These are phyloP conservation scores for Galaxea fascicularis DNA, from an alignment of 92 coral and sea anemone species.

Conservation along the genomic window DNA sequence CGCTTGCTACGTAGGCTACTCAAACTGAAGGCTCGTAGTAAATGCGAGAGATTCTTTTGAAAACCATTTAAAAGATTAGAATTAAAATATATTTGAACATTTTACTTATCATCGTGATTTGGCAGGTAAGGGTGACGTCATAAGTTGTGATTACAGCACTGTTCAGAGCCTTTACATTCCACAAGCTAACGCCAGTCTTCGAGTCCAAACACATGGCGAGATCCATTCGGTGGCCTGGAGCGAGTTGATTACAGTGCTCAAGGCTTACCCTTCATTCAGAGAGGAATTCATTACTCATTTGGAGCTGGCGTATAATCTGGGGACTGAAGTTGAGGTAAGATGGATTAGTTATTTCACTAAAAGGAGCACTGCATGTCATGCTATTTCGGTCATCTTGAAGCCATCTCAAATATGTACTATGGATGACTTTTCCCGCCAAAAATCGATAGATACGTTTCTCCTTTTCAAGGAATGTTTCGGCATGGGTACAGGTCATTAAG, in stretches of 20 bases:
- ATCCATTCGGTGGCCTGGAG: slow-evolving; percentile 89
- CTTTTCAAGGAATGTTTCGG: no score
- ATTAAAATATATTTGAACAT: not conserved
- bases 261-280: slow-evolving; percentile 87
- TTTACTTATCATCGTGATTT: not conserved
- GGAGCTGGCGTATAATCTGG: slow-evolving; percentile 91
- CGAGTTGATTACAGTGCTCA: slow-evolving; percentile 86
- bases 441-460: no score
- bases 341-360: not conserved
- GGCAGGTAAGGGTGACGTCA: slow-evolving; percentile 93
- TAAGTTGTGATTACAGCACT: slow-evolving; percentile 91
- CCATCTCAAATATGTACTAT: no score
- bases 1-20: no score
- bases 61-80: not conserved
- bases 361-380: no score
- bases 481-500: no score
- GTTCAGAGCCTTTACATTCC: slow-evolving; percentile 70
- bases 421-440: no score
- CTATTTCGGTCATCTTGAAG: no score
- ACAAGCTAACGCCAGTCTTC: slow-evolving; percentile 92
- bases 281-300: slow-evolving; percentile 82
- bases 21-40: no score
- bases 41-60: not conserved
- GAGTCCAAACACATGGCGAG: slow-evolving; percentile 82
- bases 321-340: slow-evolving; percentile 50